phyloP scores from a whole-genome alignment of 2,113 vertebrate genomes.

The Brachypteracias leptosomus region DNA sequence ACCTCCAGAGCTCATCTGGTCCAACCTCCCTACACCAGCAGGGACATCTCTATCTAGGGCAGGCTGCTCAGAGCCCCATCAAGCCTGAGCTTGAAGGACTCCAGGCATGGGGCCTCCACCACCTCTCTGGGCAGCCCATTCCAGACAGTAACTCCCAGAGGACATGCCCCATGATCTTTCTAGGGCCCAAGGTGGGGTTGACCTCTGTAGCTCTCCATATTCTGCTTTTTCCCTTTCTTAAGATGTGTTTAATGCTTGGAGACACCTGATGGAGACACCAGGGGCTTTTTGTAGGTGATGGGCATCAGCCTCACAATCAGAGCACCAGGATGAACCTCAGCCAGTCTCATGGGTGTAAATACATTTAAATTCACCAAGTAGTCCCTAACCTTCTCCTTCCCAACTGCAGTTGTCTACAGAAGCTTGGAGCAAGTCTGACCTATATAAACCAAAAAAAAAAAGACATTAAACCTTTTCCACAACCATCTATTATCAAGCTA shows the following conservation, averaged over 20 bases:
- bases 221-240: neutral
- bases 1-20: neutral
- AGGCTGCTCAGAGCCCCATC: neutral
- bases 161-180: neutral
- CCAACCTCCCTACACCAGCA: neutral
- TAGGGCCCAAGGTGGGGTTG: neutral
- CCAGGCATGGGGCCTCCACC: neutral
- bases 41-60: neutral
- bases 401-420: neutral
- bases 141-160: neutral
- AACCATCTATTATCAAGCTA: neutral
- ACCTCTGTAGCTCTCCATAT: neutral
- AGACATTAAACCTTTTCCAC: neutral
- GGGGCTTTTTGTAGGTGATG: neutral
- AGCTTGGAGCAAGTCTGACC: neutral
- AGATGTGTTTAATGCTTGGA: fast-evolving
- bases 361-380: neutral
- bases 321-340: neutral
- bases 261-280: neutral
- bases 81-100: neutral
- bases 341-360: neutral
- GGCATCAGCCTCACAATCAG: neutral
- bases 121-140: neutral
- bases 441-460: neutral
- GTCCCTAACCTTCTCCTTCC: neutral